phyloP scores from a whole-genome alignment of 2,113 vertebrate genomes.

The Numida meleagris region DNA sequence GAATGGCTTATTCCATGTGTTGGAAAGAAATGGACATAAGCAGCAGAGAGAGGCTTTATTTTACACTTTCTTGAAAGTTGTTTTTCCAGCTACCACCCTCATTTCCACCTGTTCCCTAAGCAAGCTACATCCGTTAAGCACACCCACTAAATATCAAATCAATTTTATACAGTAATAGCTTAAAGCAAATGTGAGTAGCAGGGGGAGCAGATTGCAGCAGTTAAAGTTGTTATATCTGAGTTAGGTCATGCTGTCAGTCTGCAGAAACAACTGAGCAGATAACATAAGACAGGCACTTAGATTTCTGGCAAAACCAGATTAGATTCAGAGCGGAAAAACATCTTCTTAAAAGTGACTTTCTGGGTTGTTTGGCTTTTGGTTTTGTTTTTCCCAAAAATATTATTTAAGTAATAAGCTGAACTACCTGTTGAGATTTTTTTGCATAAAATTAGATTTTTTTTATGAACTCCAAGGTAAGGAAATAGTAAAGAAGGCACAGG shows the following conservation, averaged over 20 bases:
- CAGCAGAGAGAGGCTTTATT: neutral
- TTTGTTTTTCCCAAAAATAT: neutral
- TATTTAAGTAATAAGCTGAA: neutral
- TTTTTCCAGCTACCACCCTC: constrained; percentile 44
- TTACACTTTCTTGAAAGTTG: neutral
- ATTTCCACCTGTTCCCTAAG: constrained; percentile 42
- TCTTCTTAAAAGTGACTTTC: neutral
- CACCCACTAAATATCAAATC: constrained; percentile 37
- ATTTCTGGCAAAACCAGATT: neutral
- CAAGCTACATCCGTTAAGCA: neutral
- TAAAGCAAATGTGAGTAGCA: neutral
- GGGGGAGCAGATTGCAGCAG: constrained; percentile 2
- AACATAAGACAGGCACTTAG: neutral
- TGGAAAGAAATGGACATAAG: neutral
- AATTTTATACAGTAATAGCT: neutral
- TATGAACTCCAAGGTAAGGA: neutral
- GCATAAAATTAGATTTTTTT: neutral
- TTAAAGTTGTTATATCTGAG: neutral
- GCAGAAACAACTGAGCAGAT: neutral
- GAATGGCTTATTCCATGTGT: neutral
- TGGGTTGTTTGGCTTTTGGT: no score
- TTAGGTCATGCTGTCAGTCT: neutral
- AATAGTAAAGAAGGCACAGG: neutral
- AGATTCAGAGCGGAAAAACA: neutral
- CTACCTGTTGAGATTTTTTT: neutral